phyloP scores from a whole-genome alignment of 1,140 invertebrate species.

The Pemphigus obesinymphae region DNA sequence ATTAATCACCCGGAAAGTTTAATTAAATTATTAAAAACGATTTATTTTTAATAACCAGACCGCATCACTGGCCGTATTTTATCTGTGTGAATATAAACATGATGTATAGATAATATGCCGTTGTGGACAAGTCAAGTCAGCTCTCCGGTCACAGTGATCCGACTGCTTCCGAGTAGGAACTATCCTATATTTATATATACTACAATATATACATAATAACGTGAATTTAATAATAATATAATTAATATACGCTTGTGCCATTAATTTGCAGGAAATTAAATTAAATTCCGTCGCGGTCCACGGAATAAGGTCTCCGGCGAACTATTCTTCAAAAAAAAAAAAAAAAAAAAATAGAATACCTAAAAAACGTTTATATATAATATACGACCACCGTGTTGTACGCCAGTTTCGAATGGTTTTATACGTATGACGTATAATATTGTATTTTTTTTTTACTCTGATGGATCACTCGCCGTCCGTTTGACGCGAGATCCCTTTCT shows the following conservation, averaged over 20 bases:
- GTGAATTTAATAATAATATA: not conserved
- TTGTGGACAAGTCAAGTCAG: no score
- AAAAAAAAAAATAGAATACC: no score
- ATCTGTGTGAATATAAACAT: no score
- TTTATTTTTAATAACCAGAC: not conserved
- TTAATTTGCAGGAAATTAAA: not conserved
- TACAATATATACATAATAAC: not conserved
- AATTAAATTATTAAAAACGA: constrained; percentile 28
- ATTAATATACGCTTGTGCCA: not conserved
- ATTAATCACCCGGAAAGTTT: constrained; percentile 12
- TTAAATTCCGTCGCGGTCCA: not conserved
- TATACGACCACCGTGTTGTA: not conserved
- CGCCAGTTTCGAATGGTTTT: not conserved
- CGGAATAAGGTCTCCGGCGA: no score
- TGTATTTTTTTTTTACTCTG: not conserved
- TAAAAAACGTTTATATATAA: no score
- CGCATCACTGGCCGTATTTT: not conserved
- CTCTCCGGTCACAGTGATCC: no score
- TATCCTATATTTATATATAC: no score
- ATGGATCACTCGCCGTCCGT: not conserved
- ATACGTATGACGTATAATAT: not conserved
- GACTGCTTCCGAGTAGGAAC: no score
- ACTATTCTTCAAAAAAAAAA: no score
- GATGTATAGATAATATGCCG: no score
- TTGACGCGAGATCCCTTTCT: not conserved